These are phyloP conservation scores for Psittacula echo DNA, from an alignment of 2,797 vertebrate genomes.

Conservation along the genomic window DNA sequence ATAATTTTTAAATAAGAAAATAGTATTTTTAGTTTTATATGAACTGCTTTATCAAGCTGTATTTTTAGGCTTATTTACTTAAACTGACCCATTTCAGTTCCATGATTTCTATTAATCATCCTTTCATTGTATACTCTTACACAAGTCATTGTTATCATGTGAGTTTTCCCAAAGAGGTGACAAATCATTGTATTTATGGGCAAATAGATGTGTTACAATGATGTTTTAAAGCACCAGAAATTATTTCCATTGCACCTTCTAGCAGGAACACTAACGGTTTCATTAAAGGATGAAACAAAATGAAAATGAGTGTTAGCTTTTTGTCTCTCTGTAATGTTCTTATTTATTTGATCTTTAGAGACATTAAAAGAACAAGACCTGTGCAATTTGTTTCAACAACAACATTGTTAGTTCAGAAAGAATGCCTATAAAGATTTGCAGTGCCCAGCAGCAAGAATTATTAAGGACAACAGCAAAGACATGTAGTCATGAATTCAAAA, in stretches of 20 bases:
- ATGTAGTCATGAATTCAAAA: background rate
- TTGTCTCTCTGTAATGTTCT: background rate
- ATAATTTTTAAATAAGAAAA: background rate
- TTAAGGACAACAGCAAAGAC: background rate
- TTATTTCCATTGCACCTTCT: conserved; percentile 43
- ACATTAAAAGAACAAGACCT: conserved; percentile 21
- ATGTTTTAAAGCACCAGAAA: conserved; percentile 30
- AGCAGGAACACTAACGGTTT: conserved; percentile 42
- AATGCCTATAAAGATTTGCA: background rate
- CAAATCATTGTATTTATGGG: conserved; percentile 4
- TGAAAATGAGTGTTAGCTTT: background rate
- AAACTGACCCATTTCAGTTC: conserved; percentile 16
- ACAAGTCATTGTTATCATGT: background rate
- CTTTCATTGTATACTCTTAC: background rate
- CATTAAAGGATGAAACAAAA: conserved; percentile 47
- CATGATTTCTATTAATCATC: background rate
- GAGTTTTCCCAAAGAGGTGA: conserved; percentile 17
- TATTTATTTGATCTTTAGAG: conserved; percentile 9
- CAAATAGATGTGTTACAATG: conserved; percentile 23
- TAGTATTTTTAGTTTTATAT: background rate
- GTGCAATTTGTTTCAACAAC: conserved; percentile 2
- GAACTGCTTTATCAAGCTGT: background rate
- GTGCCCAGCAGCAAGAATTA: background rate
- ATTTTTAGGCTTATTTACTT: conserved; percentile 31
- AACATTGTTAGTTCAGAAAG: conserved; percentile 1